Evolutionary conservation across 2,888 invertebrate genomes (phyloP), one percentile per base, ranked within the genome.

Genomic region (Onthophagus sagittarius): DNA sequence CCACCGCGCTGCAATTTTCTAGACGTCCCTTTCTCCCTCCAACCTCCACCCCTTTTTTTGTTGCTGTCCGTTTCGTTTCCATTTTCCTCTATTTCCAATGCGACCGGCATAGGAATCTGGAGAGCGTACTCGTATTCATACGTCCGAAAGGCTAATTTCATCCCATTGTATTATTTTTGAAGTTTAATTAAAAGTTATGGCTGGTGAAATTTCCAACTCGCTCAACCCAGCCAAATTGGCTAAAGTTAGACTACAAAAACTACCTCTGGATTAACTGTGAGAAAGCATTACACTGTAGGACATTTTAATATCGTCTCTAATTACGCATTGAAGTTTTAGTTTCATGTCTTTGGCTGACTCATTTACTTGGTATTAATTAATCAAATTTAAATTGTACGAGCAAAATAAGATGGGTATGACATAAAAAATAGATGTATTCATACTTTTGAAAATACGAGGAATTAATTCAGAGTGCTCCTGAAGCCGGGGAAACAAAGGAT

Each of bases 161-260:
- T 73, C 73, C 78, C 79, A 79, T 80, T 79, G 81, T 53, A 11
- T 81, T 81, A 81, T 82, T 82, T 82, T 82, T 81, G 80, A 82
- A 79, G 78, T 83, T 82, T 83, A 83, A 83, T 83, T 83, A 83
- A 83, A 83, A 82, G 82, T 81, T 81, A 81, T 80, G 80, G 39
- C 39, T 53, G 39, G 23, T 11, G 39, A 53, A 53, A 53, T 53
- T 53, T 11, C 39, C 80, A 80, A 78, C 79, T 77, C 80, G 81
- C 80, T 81, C 81, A 83, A 81, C 81, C 80, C 72, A 79, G 79
- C 77, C 79, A 53, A 53, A 53, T 53, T 53, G 39, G 39, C 39
- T 7, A 53, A 53, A 53, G 39, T 53, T 53, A 53, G 39, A 53
- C 39, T 11, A 11, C 39, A 53, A 53, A 53, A 53, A 53, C 39